Conservation (phyloP, 1,140 invertebrate genomes). For the Asobara japonica region DNA sequence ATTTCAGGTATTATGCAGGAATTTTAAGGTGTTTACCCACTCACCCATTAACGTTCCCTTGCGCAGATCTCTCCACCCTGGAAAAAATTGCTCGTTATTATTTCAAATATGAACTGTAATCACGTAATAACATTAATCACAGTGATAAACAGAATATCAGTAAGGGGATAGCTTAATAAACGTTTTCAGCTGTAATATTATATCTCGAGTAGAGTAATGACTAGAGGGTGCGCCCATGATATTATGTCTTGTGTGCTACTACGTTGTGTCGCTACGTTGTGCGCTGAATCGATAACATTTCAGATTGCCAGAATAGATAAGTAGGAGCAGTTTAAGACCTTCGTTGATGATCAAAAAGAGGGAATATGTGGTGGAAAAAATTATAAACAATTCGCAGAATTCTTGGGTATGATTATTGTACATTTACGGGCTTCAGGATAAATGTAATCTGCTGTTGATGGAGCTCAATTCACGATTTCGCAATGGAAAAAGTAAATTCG, state of each 20-base stretch:
- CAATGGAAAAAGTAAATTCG: neutral
- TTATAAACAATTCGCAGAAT: neutral
- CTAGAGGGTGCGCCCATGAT: slow-evolving; percentile 39
- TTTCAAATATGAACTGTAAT: neutral
- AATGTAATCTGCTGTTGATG: slow-evolving; percentile 1
- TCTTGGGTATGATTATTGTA: neutral
- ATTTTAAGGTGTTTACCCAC: no score
- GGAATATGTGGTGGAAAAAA: neutral
- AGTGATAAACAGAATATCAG: slow-evolving; percentile 29
- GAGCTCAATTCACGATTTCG: slow-evolving; percentile 2
- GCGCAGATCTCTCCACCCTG: no score
- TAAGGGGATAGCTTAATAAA: slow-evolving; percentile 55
- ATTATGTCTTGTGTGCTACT: slow-evolving; percentile 33
- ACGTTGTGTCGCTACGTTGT: no score
- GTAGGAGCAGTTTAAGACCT: neutral
- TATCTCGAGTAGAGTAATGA: slow-evolving; percentile 58
- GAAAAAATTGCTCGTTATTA: neutral
- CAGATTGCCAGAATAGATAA: slow-evolving; percentile 31
- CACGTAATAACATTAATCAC: slow-evolving; percentile 7
- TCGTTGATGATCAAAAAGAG: slow-evolving; percentile 10
- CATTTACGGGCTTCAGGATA: neutral
- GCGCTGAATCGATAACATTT: slow-evolving; percentile 49
- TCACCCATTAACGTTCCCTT: no score
- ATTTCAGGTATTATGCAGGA: no score
- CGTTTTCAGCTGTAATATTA: slow-evolving; percentile 53